A percentile compares a stretch with the other conserved stretches of the same genome.
Conservation (phyloP, 2,113 vertebrate genomes). For the Scytalopus superciliaris region DNA sequence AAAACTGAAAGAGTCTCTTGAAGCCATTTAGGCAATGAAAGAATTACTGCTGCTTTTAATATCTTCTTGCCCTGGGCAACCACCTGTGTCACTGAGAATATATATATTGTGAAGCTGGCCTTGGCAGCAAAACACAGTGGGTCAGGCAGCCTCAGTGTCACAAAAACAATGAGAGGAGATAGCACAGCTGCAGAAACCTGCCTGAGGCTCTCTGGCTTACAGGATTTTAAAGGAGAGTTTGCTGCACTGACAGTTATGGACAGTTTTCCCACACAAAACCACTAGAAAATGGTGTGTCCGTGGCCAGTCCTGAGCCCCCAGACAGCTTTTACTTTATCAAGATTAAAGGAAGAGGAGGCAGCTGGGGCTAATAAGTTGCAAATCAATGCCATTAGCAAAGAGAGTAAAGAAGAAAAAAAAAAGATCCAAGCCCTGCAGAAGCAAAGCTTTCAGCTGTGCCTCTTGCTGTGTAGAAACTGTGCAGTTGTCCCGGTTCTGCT, state of each 20-base stretch:
- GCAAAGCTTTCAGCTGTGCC: background rate
- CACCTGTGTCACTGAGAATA: constrained; percentile 28
- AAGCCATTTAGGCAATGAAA: constrained; percentile 26
- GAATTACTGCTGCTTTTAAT: constrained; percentile 44
- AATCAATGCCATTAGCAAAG: constrained; percentile 38
- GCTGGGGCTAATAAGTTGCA: constrained; percentile 29
- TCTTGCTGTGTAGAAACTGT: background rate
- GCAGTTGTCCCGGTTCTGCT: background rate
- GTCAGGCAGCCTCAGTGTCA: constrained; percentile 16
- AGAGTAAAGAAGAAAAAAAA: background rate
- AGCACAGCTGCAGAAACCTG: constrained; percentile 59
- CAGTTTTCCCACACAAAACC: constrained; percentile 35
- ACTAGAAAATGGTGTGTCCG: background rate
- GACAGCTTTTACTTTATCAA: background rate
- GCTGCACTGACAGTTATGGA: background rate
- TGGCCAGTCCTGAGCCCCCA: background rate
- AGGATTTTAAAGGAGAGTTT: constrained; percentile 17
- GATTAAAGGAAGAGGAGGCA: constrained; percentile 34
- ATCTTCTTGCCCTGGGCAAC: constrained; percentile 36
- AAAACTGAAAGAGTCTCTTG: background rate
- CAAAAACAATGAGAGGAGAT: constrained; percentile 31
- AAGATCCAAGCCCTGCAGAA: background rate
- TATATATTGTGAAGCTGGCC: background rate
- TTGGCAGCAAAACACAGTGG: constrained; percentile 5
- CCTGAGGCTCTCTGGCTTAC: constrained; percentile 17